Base-by-base conservation (phyloP, 2,113 vertebrate genomes). In the Cyprinodon variegatus region DNA sequence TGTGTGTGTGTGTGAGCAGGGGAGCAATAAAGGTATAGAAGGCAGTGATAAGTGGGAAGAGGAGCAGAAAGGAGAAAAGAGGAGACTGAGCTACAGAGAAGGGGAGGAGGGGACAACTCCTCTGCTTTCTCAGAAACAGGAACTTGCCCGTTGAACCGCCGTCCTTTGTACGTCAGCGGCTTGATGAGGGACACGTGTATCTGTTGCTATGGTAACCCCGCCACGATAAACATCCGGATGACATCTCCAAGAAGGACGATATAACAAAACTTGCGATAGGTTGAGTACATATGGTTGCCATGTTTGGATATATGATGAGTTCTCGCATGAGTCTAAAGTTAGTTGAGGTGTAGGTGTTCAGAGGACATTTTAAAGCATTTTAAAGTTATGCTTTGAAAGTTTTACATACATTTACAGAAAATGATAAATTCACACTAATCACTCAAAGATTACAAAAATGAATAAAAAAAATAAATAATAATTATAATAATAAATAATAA, bases 101-200 rank as follows among this genome's bases (percentile, higher is more conserved):
- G 22, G 36, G 22, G 43, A 45, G 41, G 65, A 46, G 65, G 65
- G 11, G 7, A 3, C 17, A 3, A 13, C 14, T 46, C 57, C 59
- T 65, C 68, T 65, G 74, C 68, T 83, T 86, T 83, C 83, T 80
- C 74, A 81, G 86, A 90, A 93, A 91, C 88, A 90, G 94, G 94
- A 95, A 94, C 89, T 85, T 9, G 76, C 76, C 79, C 13, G 90
- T 88, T 84, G 61, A 86, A 86, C 84, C 83, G 79, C 82, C 77
- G 67, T 75, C 73, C 82, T 84, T 81, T 76, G 63, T 40, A 59
- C 39, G 92, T 92, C 93, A 90, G 86, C 86, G 92, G 22, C 73
- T 37, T 43, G 82, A 84, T 87, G 90, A 91, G 83, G 41, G 72
- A 53, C 79, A 39, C n/a, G 72, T 82, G 76, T 68, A 76, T 62